Conservation (phyloP, 2,797 vertebrate species). For the Hyperoplus immaculatus region DNA sequence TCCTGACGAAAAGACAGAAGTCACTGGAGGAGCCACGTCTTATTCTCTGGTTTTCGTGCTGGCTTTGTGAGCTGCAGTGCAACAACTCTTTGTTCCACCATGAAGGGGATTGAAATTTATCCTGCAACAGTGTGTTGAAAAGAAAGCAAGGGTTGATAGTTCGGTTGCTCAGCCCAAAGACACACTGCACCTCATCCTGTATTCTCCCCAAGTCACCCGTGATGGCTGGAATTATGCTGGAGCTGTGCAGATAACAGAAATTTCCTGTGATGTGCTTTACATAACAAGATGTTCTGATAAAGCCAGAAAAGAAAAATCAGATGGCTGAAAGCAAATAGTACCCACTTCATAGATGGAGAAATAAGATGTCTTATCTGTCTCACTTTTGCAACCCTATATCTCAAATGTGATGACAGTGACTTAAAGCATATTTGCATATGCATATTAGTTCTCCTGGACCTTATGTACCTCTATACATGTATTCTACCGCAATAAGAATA, state of each 20-base stretch:
- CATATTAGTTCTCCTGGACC: constrained; percentile 37
- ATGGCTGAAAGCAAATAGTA: constrained; percentile 22
- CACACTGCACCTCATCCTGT: constrained; percentile 43
- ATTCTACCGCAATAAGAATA: constrained; percentile 32
- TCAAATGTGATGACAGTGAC: constrained; percentile 33
- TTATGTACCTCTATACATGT: constrained; percentile 17
- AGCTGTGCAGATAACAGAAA: constrained; percentile 58
- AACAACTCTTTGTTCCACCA: constrained; percentile 72
- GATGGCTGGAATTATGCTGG: constrained; percentile 49
- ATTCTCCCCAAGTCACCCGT: constrained; percentile 54
- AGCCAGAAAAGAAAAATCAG: constrained; percentile 18
- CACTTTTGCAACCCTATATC: constrained; percentile 40
- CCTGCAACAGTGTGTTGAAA: constrained; percentile 61
- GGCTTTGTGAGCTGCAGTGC: constrained; percentile 65
- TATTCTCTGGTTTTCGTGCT: constrained; percentile 60
- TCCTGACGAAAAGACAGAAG: constrained; percentile 74
- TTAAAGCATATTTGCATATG: constrained; percentile 51
- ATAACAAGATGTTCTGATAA: constrained; percentile 60
- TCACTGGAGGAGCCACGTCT: constrained; percentile 56
- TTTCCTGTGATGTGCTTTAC: constrained; percentile 60
- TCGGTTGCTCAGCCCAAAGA: constrained; percentile 66
- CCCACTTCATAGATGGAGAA: constrained; percentile 49
- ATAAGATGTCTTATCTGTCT: constrained; percentile 42
- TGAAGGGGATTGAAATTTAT: constrained; percentile 69
- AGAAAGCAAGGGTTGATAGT: constrained; percentile 59